Evolutionary conservation across 2,113 vertebrate genomes (phyloP), one percentile per base, ranked within the genome.

Genomic region (Cynoglossus semilaevis): DNA sequence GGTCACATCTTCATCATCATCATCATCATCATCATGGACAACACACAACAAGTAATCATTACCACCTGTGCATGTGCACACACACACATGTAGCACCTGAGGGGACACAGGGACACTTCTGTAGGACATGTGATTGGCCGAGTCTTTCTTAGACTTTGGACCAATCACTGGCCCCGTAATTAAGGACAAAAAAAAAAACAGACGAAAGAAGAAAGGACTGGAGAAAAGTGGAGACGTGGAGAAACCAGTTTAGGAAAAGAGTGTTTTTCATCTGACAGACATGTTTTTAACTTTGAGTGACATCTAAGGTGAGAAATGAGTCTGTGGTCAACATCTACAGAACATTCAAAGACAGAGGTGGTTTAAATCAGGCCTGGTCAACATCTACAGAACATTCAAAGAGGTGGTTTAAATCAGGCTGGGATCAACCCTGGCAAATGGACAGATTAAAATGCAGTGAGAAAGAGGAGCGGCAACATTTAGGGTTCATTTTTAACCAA

Each of bases 91-190:
- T 14, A 61, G 53, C 63, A 77, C 76, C 79, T 77, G 79, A 76
- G 76, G 84, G 82, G 55, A 68, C 49, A 6, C 42, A 54, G 58
- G 69, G 42, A 50, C 60, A 41, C 74, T 75, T 63, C 58, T 67
- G 73, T 51, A 9, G 44, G 7, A n/a, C 0, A 43, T 48, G 35
- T 4, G 69, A 91, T 91, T 90, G 91, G 91, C 51, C 62, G 37
- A 22, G 37, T 18, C 9, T 16, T 17, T 52, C 36, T 17, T 22
- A 37, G 52, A 13, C 12, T 22, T 50, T 46, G 41, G 56, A 59
- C 89, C 88, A 90, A 91, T 90, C 8, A n/a, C 61, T 77, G 74
- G 69, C 65, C 37, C 34, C 15, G 43, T 81, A 81, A 87, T 88
- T 84, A 87, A 73, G 79, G 51, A 56, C 70, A 70, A 61, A 73